A percentile compares a stretch with the other conserved stretches of the same genome.
Evolutionary conservation across 2,797 vertebrate species (phyloP).

Genomic region (Chrosomus eos): DNA sequence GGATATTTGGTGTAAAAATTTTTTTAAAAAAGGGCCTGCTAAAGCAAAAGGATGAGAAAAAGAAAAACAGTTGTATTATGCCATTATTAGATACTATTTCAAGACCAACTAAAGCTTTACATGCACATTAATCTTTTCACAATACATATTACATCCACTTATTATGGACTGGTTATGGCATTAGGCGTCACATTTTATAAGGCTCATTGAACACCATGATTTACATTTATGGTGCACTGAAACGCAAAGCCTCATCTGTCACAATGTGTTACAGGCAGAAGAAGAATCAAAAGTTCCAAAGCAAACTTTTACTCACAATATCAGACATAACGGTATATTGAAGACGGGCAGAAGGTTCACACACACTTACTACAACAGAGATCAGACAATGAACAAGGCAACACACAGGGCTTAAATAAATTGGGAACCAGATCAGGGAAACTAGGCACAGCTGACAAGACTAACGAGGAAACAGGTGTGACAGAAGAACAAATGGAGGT

Average conservation of each 20-base stretch:
- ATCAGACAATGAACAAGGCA: too few species aligned
- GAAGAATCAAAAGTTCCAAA: too few species aligned
- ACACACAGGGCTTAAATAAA: too few species aligned
- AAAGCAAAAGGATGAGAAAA: slow-evolving; percentile 1
- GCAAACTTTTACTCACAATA: too few species aligned
- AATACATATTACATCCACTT: neutral
- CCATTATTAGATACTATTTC: neutral
- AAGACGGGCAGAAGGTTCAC: too few species aligned
- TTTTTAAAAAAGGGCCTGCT: neutral
- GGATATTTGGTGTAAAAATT: neutral
- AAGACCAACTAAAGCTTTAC: neutral
- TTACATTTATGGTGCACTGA: neutral
- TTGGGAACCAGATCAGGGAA: too few species aligned
- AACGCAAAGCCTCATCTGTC: neutral
- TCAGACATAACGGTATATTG: too few species aligned
- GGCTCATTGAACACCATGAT: slow-evolving; percentile 3
- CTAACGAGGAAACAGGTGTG: too few species aligned
- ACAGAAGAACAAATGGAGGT: too few species aligned
- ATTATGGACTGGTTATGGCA: neutral
- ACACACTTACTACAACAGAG: too few species aligned
- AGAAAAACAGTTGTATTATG: neutral
- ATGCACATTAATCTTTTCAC: neutral
- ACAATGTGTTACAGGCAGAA: too few species aligned
- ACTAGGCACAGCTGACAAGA: too few species aligned
- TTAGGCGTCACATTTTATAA: neutral